Evolutionary conservation across 2,888 invertebrate genomes (phyloP).

Genomic region (Scaptomyza tumidula): DNA sequence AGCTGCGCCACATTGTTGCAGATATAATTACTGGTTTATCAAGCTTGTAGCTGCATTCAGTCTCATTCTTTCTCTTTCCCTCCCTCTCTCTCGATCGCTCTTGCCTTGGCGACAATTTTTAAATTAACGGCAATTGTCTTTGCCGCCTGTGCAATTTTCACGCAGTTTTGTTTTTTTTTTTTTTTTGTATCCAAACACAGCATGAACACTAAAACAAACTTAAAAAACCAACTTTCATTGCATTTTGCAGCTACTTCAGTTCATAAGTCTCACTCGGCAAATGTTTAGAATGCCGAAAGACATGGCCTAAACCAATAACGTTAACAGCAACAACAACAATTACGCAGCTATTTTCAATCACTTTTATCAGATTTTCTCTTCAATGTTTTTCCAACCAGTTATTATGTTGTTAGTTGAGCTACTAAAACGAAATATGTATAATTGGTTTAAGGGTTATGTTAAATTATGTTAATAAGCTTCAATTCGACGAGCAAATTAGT

Average conservation of each 20-base stretch:
- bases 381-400: conserved; percentile 7
- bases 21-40: conserved; percentile 73
- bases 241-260: conserved; percentile 24
- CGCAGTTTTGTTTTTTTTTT: conserved; percentile 67
- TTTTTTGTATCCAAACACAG: conserved; percentile 37
- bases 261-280: conserved; percentile 23
- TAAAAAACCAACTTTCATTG: conserved; percentile 67
- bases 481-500: too few relatives aligned
- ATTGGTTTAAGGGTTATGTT: too few relatives aligned
- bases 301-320: conserved; percentile 35
- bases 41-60: conserved; percentile 26
- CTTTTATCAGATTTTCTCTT: conserved; percentile 25
- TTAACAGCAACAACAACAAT: conserved; percentile 34
- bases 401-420: conserved; percentile 1
- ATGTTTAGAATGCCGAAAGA: conserved; percentile 43
- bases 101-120: conserved; percentile 75
- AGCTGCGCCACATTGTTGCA: conserved; percentile 70
- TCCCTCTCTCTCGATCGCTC: neutral
- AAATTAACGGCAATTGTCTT: conserved; percentile 79
- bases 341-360: conserved; percentile 49
- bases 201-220: conserved; percentile 47
- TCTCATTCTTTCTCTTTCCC: neutral
- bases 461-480: neutral
- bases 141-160: conserved; percentile 75
- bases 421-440: neutral